Evolutionary conservation across 1,140 invertebrate species (phyloP), one percentile per base, ranked within the genome.

Genomic region (Acyrthosiphon pisum): DNA sequence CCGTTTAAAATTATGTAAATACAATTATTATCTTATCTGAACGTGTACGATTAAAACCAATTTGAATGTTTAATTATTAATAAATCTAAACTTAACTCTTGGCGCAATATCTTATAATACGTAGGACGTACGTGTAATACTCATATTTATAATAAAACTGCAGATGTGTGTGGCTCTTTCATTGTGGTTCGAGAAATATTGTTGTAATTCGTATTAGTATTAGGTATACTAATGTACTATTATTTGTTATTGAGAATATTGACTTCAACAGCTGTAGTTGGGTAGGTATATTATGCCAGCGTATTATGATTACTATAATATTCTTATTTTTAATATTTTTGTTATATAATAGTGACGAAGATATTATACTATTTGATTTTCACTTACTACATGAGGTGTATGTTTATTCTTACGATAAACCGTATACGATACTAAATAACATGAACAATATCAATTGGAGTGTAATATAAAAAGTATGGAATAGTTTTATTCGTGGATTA

Each of bases 1-100:
- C 41, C 41, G 37, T 86, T 86, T 46, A 86, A 44, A 86, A 86
- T 44, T 9, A 44, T 86, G 83, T 86, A 86, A 86, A 86, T 44
- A 46, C 83, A 86, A 86, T 86, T 46, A 86, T 86, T 86, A 86
- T 86, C 37, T 86, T 46, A 86, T 44, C 83, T 14, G 3, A 84
- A 86, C 8, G 8, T 86, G 83, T 86, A 23, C 83, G 37, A 86
- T 44, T 86, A 44, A 86, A 86, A 44, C 9, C 2, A 30, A 86
- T 44, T 86, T 86, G 41, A 26, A 76, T 76, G n/a, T 76, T 76
- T 35, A 76, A 76, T 26, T 44, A 86, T 41, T 86, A 86, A 86
- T 86, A 86, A 46, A 41, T 41, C 8, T 86, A 86, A 86, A 44
- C 18, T 46, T 23, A 14, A 44, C 23, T 86, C 9, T 86, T 26